Conservation (phyloP, 2,113 vertebrate genomes). For the Muscicapa adusta region DNA sequence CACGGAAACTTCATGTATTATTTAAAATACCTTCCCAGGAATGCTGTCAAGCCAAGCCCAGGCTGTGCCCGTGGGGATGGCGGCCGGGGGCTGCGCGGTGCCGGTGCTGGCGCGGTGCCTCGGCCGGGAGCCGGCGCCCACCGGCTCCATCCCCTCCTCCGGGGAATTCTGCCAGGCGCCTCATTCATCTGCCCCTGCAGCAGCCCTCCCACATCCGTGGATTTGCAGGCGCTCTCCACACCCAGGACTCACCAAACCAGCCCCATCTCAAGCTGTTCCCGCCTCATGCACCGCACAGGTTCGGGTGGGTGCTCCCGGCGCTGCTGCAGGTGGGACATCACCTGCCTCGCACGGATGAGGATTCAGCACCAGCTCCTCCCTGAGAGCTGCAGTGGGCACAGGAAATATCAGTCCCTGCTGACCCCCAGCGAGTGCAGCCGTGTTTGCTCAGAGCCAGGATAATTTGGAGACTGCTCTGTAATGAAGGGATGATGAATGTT, state of each 20-base stretch:
- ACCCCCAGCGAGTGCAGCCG: not conserved
- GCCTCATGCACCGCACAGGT: rapidly evolving
- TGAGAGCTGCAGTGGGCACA: not conserved
- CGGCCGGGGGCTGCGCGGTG: not conserved
- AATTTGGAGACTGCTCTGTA: slow-evolving; percentile 5
- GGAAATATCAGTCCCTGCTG: not conserved
- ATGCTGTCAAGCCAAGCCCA: slow-evolving; percentile 29
- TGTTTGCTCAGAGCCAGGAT: not conserved
- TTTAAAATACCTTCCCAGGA: slow-evolving; percentile 47
- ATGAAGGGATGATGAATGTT: slow-evolving; percentile 50
- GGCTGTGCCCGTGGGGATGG: not conserved
- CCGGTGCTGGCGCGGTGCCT: not conserved
- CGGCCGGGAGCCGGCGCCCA: not conserved
- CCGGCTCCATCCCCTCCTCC: not conserved
- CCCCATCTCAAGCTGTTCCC: not conserved
- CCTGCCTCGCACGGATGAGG: not conserved
- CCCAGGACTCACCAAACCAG: not conserved
- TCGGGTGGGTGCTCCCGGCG: rapidly evolving
- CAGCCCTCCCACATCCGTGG: rapidly evolving
- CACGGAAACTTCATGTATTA: slow-evolving; percentile 54
- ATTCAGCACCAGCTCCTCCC: not conserved
- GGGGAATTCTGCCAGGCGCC: not conserved
- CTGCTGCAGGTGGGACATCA: not conserved
- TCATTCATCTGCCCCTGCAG: rapidly evolving
- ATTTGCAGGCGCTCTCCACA: not conserved